Evolutionary conservation across 2,113 vertebrate species (phyloP).

Genomic region (Uria aalge): DNA sequence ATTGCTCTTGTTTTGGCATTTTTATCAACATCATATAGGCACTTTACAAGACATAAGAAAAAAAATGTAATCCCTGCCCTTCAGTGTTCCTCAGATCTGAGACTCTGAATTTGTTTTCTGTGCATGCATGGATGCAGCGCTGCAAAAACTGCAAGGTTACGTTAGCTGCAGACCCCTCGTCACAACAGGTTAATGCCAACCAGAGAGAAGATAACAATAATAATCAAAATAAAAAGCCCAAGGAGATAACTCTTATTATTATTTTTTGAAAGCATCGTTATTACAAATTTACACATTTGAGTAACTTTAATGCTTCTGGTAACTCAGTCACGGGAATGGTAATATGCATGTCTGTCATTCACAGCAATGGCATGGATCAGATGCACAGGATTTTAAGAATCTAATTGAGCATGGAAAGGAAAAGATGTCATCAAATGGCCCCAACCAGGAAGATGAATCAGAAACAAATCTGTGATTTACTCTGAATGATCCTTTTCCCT

Average conservation of each 20-base stretch:
- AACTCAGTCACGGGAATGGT: neutral
- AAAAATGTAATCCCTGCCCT: neutral
- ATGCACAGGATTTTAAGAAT: neutral
- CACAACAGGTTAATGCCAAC: neutral
- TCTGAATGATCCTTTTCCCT: slow-evolving; percentile 38
- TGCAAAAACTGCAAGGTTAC: neutral
- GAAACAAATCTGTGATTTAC: slow-evolving; percentile 27
- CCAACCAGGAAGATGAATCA: slow-evolving; percentile 19
- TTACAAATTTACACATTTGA: neutral
- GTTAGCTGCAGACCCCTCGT: neutral
- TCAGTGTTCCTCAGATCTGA: neutral
- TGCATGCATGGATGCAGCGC: neutral
- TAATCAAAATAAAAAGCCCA: neutral
- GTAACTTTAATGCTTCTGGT: neutral
- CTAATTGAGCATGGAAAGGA: neutral
- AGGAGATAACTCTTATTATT: neutral
- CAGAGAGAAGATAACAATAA: neutral
- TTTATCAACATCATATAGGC: neutral
- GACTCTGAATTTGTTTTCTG: neutral
- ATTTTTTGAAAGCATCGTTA: neutral
- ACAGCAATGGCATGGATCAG: neutral
- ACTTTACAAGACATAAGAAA: neutral
- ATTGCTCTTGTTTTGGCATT: neutral
- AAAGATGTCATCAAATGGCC: neutral
- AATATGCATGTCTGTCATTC: neutral